Evolutionary conservation across 2,797 vertebrate species (phyloP), one percentile per base, ranked within the genome.

Genomic region (Avahi laniger): DNA sequence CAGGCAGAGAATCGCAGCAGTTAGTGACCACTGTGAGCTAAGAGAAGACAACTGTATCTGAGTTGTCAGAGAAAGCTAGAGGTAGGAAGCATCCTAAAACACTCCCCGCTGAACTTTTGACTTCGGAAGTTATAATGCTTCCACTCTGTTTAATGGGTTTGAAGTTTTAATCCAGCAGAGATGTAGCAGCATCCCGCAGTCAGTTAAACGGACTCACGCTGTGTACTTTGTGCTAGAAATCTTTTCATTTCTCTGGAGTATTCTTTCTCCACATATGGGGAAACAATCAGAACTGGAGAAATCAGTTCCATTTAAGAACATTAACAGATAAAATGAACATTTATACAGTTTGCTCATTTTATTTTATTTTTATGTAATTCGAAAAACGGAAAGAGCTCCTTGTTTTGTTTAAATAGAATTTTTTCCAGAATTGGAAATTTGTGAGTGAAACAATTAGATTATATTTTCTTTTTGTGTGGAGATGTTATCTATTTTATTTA

Each of bases 131-230:
- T 81, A 83, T 4, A 92, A 85, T 75, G 87, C 95, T 89, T 97
- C 43, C n/a, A 95, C 89, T 93, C 96, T 91, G 65, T 97, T 98
- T 98, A 98, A 98, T 98, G 95, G 98, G 67, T 91, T 98, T 94
- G 75, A 88, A 95, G 48, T 59, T 92, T 76, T 43, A 88, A 95
- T 98, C 96, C 91, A 92, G 87, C 96, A 92, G 97, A 80, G 96
- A 96, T 73, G 89, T 52, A 98, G 97, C 96, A 97, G 90, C 95
- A 84, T 95, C 97, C 98, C 95, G 96, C 92, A 96, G 97, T 75
- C 91, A 95, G 50, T 54, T 95, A 93, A 67, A 92, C n/a, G 96
- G 61, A 89, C 33, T 67, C 97, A 89, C 2, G 17, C 30, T 46
- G 38, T 33, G 63, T 14, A 75, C 33, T 76, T 81, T 75, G 84